Base-by-base conservation (phyloP, 2,113 vertebrate species). In the Limnothrissa miodon region DNA sequence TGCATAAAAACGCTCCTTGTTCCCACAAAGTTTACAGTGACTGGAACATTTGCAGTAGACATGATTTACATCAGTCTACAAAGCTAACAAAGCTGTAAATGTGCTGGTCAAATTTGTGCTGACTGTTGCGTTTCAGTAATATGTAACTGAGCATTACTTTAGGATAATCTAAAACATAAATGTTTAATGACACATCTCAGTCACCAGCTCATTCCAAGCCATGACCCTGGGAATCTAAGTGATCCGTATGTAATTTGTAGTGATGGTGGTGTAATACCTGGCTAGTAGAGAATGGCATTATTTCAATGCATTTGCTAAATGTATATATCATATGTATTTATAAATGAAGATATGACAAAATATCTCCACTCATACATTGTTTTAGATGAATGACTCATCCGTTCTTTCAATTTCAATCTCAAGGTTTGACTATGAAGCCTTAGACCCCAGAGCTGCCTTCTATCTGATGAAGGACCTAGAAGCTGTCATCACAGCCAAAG, bases 391-490 rank as follows among this genome's bases (percentile, higher is more conserved):
- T 42, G 2, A 42, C 42, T 42, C 6, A 42, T 42, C 42, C n/a
- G n/a, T n/a, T n/a, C n/a, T n/a, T n/a, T n/a, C n/a, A n/a, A n/a
- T n/a, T n/a, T n/a, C n/a, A n/a, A n/a, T 56, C 39, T 4, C 82
- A 23, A 99, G 98, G 92, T 99, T 99, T 95, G 98, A 99, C 92
- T 99, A 99, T 4, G 98, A 99, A 90, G 97, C 93, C 1, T 92
- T 99, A 89, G 98, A 99, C 78, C 96, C 97, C 70, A 96, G 96
- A 85, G 93, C 93, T 8, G 96, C 98, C 0, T 97, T 96, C 91
- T 97, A 96, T 92, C 94, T 99, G 92, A 98, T 99, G 96, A 95
- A 95, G 91, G 98, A 99, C 84, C 91, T 99, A 91, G 97, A 99
- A 88, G 92, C 93, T 74, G 93, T 97, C 83, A 95, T 99, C 89